Evolutionary conservation across 2,797 vertebrate genomes (phyloP), one percentile per base, ranked within the genome.

Genomic region (Labeo calbasu): DNA sequence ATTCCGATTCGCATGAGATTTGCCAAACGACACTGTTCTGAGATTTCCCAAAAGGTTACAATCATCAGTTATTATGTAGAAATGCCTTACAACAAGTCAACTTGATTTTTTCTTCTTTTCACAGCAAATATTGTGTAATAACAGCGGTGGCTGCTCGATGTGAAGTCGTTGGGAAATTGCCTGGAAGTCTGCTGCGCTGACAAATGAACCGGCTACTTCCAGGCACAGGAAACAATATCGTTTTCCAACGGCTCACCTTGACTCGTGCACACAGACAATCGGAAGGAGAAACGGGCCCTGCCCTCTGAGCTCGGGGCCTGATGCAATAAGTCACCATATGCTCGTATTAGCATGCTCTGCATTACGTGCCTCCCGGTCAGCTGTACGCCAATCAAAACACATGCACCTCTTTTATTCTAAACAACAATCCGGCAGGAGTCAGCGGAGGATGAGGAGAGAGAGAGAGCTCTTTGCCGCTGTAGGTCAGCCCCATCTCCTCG

Each of bases 41-140:
- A 96, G 92, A 95, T 95, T 95, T 95, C 93, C 93, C 95, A 94
- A 95, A 96, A 96, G 95, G 95, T 96, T 96, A 95, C 94, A 93
- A 95, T 96, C 94, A 96, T 95, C 94, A 93, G 94, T 95, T 95
- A 95, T 95, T 95, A 95, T 93, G 93, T 82, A 89, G 83, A 89
- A 88, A 88, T 83, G 87, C 87, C 88, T 88, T 83, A 84, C 86
- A 86, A 86, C 80, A 83, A 90, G 86, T 87, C 81, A 61, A 86
- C 83, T 70, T 77, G 66, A 46, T 86, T 71, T 77, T 79, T 87
- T 86, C 84, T 83, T 85, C 19, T 71, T 87, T 66, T 81, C 19
- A 36, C 28, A 15, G 53, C 55, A 46, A 40, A 61, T 23, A 55
- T 23, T 43, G 23, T 21, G 14, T 90, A 89, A 89, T 88, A 86